Conservation (phyloP, 2,113 vertebrate genomes). For the Morone chrysops region DNA sequence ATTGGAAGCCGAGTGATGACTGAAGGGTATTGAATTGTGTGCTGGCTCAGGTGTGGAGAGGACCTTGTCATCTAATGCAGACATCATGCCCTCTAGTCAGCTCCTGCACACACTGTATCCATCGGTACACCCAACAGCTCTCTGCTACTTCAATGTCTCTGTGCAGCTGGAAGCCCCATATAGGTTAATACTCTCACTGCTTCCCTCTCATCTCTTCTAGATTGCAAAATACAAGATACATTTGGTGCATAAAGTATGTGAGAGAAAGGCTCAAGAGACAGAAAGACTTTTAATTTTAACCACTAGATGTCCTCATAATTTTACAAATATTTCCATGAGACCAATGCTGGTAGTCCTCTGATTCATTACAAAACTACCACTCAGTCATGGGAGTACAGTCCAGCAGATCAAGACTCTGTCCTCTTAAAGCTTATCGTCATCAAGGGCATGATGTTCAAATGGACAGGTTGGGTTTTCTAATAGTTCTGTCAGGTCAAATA, state of each 20-base stretch:
- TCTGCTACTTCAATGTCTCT: not conserved
- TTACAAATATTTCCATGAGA: constrained; percentile 42
- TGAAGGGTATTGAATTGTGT: constrained; percentile 35
- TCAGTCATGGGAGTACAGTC: not conserved
- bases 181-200: constrained; percentile 12
- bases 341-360: not conserved
- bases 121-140: constrained; percentile 28
- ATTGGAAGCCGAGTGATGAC: constrained; percentile 34
- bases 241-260: not conserved
- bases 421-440: not conserved
- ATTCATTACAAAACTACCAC: not conserved
- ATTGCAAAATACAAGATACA: not conserved
- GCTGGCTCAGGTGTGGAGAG: constrained; percentile 61
- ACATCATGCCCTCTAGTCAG: constrained; percentile 56
- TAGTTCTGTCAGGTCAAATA: not conserved
- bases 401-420: not conserved
- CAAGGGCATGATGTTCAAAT: not conserved
- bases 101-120: constrained; percentile 28
- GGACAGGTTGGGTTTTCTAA: not conserved
- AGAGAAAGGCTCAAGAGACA: not conserved
- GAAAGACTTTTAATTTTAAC: constrained; percentile 46
- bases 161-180: constrained; percentile 43
- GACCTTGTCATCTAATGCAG: constrained; percentile 35
- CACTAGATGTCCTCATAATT: constrained; percentile 80
- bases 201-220: not conserved